Evolutionary conservation across 2,113 vertebrate genomes (phyloP), one percentile per base, ranked within the genome.

Genomic region (Clinocottus analis): DNA sequence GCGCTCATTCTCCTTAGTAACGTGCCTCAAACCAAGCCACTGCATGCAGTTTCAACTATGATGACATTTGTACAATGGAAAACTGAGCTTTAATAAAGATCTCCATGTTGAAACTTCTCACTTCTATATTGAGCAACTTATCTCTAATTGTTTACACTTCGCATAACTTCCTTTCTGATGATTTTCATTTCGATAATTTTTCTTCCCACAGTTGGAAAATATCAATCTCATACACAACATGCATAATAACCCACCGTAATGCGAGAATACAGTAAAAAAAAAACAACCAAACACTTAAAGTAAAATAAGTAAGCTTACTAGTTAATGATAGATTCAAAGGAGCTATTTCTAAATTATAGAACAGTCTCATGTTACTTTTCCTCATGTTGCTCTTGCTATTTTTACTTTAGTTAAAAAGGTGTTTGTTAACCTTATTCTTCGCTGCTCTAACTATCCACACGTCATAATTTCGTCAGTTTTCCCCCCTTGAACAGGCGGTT

Each of bases 31-130:
- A 92, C 89, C 87, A 94, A 94, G 90, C 93, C 93, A 93, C 94
- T 89, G 94, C 95, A 95, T 95, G 95, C 94, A 92, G 93, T 94
- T 95, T 94, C 91, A 92, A 92, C 93, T 78, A 90, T 89, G 88
- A 93, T 89, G 84, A 95, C 90, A 93, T 95, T 95, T 96, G 94
- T 96, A 96, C 93, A 93, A 95, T 92, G 91, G 83, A 93, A 91
- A 93, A 92, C 88, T 89, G 90, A 96, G 94, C 94, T 96, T 96
- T 95, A 96, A 95, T 96, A 96, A 96, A 96, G 92, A 94, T 93
- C 92, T 95, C 90, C 90, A 92, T 95, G 93, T 95, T 91, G 85
- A 94, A 93, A 89, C 88, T 72, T 85, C 58, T 77, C 56, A 60
- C 23, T 62, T 61, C 29, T 70, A 9, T 79, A 12, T 13, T 62